Base-by-base conservation (phyloP, 1,140 invertebrate genomes). In the Oppia nitens region DNA sequence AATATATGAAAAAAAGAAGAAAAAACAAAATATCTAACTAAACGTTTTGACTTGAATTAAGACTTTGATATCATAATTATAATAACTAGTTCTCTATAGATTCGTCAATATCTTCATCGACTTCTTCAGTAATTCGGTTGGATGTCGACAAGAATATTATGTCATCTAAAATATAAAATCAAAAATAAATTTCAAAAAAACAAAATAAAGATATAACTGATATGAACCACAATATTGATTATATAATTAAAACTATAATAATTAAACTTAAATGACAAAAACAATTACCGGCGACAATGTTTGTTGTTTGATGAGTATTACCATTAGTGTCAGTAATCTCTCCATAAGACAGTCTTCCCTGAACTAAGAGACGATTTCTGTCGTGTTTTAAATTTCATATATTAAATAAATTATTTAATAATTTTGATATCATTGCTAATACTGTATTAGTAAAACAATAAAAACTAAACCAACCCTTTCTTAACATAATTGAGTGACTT, bases 271-370 rank as follows among this genome's bases (percentile, higher is more conserved):
- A 6, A 6, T 45, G 40, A 0, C 11, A 45, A 48, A 21, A 6
- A 17, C 20, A 6, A 21, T 52, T 62, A 70, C 68, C 62, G 53
- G 68, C 89, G 65, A 90, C 80, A 56, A 94, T 79, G 27, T 84
- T 81, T 6, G 85, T 84, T 32, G 83, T 82, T 3, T 76, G 69
- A 68, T 78, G 79, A 28, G 78, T 66, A 65, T 78, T 77, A n/a
- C 86, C 86, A 65, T 80, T 76, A 62, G 83, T 79, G 64, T 85
- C 80, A 69, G 81, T 86, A 3, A 87, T 77, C 76, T 91, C 87
- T 29, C 86, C 85, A 71, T 94, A 93, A 25, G 80, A 81, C 45
- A 94, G 71, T 69, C 81, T 79, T 29, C 89, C 89, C 63, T 80
- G 81, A 0, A 94, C 78, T 71, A 88, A 78, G 0, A 90, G 79